Conservation (phyloP, 1,140 invertebrate species). For the Paramacrobiotus metropolitanus region DNA sequence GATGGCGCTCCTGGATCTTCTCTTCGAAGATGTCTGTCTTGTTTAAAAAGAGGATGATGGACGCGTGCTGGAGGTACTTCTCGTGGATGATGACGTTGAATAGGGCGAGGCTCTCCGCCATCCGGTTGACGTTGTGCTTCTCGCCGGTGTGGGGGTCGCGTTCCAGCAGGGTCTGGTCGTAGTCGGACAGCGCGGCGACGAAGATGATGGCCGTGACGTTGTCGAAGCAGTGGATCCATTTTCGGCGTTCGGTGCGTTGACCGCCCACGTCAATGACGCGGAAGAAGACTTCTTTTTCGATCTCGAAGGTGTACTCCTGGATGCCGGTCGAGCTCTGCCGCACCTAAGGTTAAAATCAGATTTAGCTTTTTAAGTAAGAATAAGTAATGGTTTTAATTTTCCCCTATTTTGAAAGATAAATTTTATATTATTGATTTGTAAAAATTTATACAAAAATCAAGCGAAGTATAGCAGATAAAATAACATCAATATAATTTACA, state of each 20-base stretch:
- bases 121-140: background rate
- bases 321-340: background rate
- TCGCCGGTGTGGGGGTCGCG: background rate
- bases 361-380: no score
- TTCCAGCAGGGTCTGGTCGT: background rate
- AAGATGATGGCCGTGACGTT: conserved; percentile 38
- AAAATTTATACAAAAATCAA: no score
- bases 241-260: conserved; percentile 32
- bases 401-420: no score
- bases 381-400: no score
- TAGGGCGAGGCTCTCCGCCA: background rate
- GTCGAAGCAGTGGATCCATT: conserved; percentile 38
- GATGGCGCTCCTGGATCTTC: background rate
- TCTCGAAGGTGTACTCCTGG: background rate
- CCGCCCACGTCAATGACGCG: conserved; percentile 18
- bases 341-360: no score
- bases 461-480: no score
- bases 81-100: background rate
- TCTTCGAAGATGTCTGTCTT: background rate
- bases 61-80: background rate
- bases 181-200: conserved; percentile 26
- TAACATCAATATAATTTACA: no score
- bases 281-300: background rate
- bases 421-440: no score
- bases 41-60: background rate